phyloP scores from a whole-genome alignment of 2,797 vertebrate species.

The Malurus splendens region DNA sequence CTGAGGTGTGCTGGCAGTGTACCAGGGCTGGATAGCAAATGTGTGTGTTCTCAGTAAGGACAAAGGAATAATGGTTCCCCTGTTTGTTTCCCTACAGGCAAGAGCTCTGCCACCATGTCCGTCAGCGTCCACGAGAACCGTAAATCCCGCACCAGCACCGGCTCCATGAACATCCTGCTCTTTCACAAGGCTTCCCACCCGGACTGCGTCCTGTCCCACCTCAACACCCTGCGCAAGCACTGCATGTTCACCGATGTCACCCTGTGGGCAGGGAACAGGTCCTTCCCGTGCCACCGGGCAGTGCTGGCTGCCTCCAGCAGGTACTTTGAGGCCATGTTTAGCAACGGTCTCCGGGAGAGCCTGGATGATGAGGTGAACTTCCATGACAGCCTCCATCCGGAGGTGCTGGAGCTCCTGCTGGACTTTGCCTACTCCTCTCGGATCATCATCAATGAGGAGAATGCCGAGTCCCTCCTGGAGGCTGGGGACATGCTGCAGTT shows the following conservation, averaged over 20 bases:
- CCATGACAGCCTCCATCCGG: constrained; percentile 89
- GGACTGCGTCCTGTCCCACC: constrained; percentile 87
- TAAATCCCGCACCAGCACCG: constrained; percentile 89
- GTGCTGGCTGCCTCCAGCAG: constrained; percentile 92
- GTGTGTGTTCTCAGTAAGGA: background rate
- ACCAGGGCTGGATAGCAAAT: background rate
- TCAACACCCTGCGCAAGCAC: constrained; percentile 89
- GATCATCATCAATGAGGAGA: constrained; percentile 91
- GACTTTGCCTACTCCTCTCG: constrained; percentile 94
- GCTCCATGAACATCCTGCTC: constrained; percentile 90
- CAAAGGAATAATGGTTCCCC: background rate
- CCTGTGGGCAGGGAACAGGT: constrained; percentile 87
- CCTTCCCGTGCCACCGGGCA: constrained; percentile 89
- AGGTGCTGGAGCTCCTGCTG: constrained; percentile 90
- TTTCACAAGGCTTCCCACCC: constrained; percentile 94
- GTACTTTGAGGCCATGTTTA: constrained; percentile 97
- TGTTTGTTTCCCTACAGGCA: constrained; percentile 24
- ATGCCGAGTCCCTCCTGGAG: constrained; percentile 89
- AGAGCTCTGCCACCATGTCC: constrained; percentile 79
- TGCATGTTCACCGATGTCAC: constrained; percentile 93
- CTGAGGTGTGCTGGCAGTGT: accelerated
- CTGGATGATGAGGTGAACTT: constrained; percentile 88
- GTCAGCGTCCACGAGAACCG: constrained; percentile 92
- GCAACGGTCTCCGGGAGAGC: constrained; percentile 89
- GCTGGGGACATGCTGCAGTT: constrained; percentile 95